These are phyloP conservation scores for Diarsia rubi DNA, from an alignment of 2,888 invertebrate genomes.

Conservation along the genomic window DNA sequence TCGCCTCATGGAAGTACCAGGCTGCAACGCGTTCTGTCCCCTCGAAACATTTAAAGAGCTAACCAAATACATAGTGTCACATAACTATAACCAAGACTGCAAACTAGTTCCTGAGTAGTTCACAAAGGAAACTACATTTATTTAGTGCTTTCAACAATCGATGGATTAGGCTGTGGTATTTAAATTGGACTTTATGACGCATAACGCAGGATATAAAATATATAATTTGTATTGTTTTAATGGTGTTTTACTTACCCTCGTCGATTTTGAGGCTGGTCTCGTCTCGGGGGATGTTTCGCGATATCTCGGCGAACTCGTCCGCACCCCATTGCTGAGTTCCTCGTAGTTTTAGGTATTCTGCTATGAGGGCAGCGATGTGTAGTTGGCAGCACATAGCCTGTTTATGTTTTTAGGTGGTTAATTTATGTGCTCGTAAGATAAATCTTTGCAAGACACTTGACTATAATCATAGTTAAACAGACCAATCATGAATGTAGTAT, in stretches of 20 bases:
- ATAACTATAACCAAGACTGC: constrained; percentile 86
- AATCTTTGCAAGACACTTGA: background rate
- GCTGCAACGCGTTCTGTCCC: constrained; percentile 89
- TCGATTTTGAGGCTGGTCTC: constrained; percentile 96
- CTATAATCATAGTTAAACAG: background rate
- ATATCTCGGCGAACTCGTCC: constrained; percentile 95
- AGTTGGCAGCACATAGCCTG: constrained; percentile 98
- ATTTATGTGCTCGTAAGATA: background rate
- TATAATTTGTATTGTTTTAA: constrained; percentile 61
- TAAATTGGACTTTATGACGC: constrained; percentile 64
- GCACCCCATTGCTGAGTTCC: constrained; percentile 96
- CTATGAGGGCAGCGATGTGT: constrained; percentile 98
- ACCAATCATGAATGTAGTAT: background rate
- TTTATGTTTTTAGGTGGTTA: constrained; percentile 13
- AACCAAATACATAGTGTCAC: constrained; percentile 85
- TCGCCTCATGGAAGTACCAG: constrained; percentile 88
- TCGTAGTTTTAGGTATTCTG: constrained; percentile 96
- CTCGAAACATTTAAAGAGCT: constrained; percentile 88
- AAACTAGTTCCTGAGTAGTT: constrained; percentile 72
- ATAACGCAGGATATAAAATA: constrained; percentile 69
- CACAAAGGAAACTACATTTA: constrained; percentile 30
- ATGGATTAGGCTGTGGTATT: constrained; percentile 77
- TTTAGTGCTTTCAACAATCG: constrained; percentile 59
- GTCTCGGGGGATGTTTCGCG: constrained; percentile 96
- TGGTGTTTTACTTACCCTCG: constrained; percentile 90